phyloP scores from a whole-genome alignment of 2,113 vertebrate genomes.

The Naja naja region DNA sequence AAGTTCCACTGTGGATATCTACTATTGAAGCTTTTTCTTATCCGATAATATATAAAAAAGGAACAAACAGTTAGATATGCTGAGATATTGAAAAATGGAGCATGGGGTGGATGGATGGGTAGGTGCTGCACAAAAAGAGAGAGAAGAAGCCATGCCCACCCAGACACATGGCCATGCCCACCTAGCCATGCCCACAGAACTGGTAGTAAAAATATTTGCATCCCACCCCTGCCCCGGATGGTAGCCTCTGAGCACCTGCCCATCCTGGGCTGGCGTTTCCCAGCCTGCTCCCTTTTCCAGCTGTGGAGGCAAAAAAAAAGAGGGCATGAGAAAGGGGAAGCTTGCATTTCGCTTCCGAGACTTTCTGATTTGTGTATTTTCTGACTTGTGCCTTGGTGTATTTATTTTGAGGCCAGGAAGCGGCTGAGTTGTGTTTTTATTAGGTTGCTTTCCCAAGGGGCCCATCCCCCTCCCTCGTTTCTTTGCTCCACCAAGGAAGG shows the following conservation, averaged over 20 bases:
- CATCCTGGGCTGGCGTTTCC: neutral
- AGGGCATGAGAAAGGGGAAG: neutral
- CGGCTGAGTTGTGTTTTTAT: neutral
- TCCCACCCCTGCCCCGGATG: no score
- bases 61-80: no score
- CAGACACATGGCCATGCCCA: no score
- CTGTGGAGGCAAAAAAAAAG: neutral
- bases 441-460: neutral
- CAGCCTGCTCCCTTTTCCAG: neutral
- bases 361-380: neutral
- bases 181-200: no score
- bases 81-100: no score
- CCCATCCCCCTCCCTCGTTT: neutral
- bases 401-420: neutral
- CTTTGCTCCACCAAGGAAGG: neutral
- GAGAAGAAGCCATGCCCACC: no score
- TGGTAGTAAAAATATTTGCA: no score
- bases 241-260: neutral
- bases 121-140: no score
- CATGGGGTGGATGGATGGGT: no score
- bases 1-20: no score
- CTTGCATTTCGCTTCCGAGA: neutral
- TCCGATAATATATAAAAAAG: no score
- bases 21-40: no score
- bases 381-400: neutral